Evolutionary conservation across 2,888 invertebrate genomes (phyloP).

Genomic region (Tridacna gigas): DNA sequence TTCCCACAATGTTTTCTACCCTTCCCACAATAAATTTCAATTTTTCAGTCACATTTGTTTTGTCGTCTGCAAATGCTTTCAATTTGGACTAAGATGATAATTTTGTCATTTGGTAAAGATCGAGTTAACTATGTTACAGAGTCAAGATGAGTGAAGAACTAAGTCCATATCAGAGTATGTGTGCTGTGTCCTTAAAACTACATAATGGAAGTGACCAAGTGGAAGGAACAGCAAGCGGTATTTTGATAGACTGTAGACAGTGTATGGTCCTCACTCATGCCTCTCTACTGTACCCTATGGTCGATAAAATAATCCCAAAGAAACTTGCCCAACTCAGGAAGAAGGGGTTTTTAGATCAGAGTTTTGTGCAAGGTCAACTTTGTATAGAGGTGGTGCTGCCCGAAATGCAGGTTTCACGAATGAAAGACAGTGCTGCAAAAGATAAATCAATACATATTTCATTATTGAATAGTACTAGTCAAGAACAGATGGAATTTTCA

Average conservation of each 20-base stretch:
- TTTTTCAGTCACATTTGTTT: too few species aligned
- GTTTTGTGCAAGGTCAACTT: conserved; percentile 22
- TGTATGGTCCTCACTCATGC: conserved; percentile 76
- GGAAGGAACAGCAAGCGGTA: conserved; percentile 71
- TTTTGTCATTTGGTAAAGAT: too few species aligned
- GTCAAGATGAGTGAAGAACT: not conserved
- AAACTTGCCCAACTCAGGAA: conserved; percentile 32
- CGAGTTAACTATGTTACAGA: too few species aligned
- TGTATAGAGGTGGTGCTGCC: conserved; percentile 50
- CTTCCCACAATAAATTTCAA: too few species aligned
- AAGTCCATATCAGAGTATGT: conserved; percentile 35
- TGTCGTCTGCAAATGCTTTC: too few species aligned
- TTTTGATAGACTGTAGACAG: conserved; percentile 67
- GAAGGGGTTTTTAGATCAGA: conserved; percentile 31
- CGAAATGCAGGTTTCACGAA: not conserved
- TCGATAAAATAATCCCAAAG: conserved; percentile 36
- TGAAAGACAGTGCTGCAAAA: not conserved
- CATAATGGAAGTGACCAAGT: conserved; percentile 28
- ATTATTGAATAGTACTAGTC: conserved; percentile 40
- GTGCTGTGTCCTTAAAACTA: conserved; percentile 39
- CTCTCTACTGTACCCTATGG: conserved; percentile 69
- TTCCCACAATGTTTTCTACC: too few species aligned
- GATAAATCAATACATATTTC: conserved; percentile 37
- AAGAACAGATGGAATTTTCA: conserved; percentile 37
- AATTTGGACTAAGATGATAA: too few species aligned